Conservation (phyloP, 2,797 vertebrate genomes). For the Peromyscus attwateri region DNA sequence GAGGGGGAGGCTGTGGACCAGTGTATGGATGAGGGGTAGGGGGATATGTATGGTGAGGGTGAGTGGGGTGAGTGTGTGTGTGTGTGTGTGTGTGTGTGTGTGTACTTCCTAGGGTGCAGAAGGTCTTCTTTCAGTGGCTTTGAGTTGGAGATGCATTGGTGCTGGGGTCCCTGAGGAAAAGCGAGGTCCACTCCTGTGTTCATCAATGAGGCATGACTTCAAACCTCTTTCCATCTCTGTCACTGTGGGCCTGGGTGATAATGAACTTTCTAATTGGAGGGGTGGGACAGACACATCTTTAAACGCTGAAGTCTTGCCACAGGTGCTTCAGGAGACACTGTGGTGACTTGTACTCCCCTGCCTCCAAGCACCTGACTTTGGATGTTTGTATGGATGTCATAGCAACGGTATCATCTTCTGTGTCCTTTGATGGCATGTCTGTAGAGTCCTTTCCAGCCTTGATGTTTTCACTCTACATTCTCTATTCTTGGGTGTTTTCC, state of each 20-base stretch:
- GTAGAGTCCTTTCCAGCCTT: not conserved
- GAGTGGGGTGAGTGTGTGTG: not conserved
- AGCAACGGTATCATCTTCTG: fast-evolving
- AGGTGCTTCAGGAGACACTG: not conserved
- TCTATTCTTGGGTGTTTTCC: not conserved
- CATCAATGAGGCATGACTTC: not conserved
- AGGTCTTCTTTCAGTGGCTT: not conserved
- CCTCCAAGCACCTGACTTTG: not conserved
- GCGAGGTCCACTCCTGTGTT: not conserved
- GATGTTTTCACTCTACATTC: not conserved
- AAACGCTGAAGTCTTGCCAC: not conserved
- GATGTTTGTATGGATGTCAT: not conserved
- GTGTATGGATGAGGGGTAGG: not conserved
- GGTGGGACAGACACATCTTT: not conserved
- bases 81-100: too few relatives aligned
- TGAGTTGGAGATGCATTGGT: not conserved
- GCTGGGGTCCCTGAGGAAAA: not conserved
- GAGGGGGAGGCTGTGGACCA: not conserved
- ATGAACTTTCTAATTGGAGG: not conserved
- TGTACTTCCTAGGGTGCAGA: not conserved
- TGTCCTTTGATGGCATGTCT: not conserved
- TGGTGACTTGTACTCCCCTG: fast-evolving
- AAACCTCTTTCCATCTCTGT: not conserved
- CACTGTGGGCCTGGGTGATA: not conserved
- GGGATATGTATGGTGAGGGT: not conserved